These are phyloP conservation scores for Isotomurus palustris DNA, from an alignment of 2,888 invertebrate genomes.

Conservation along the genomic window DNA sequence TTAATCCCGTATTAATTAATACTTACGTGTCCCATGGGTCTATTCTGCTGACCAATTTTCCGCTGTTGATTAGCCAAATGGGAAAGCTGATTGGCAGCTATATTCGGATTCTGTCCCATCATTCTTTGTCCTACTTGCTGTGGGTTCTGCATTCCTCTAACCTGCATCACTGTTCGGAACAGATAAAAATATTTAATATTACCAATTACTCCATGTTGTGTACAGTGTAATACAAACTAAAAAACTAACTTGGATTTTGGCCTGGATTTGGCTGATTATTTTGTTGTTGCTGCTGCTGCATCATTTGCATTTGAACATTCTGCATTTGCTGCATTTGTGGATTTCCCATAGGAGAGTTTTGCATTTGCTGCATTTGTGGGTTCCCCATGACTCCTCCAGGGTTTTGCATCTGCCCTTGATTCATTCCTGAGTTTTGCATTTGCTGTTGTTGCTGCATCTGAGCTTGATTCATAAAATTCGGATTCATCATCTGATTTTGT, in stretches of 20 bases:
- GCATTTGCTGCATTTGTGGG: slow-evolving; percentile 22
- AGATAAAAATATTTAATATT: slow-evolving; percentile 7
- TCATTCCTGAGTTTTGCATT: slow-evolving; percentile 45
- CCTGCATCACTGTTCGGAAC: slow-evolving; percentile 25
- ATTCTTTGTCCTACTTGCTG: slow-evolving; percentile 32
- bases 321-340: slow-evolving; percentile 24
- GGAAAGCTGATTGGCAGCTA: slow-evolving; percentile 26
- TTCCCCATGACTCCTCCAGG: slow-evolving; percentile 23
- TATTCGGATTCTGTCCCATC: slow-evolving; percentile 23
- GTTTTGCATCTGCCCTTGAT: slow-evolving; percentile 20
- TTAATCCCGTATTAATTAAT: too few species aligned
- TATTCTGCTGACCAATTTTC: slow-evolving; percentile 37
- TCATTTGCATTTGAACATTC: slow-evolving; percentile 26
- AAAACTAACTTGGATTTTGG: slow-evolving; percentile 21
- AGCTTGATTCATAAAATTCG: slow-evolving; percentile 24
- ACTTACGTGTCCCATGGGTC: too few species aligned
- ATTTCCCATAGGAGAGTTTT: slow-evolving; percentile 26
- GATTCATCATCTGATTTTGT: slow-evolving; percentile 26
- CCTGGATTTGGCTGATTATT: slow-evolving; percentile 26
- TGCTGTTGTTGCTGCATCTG: slow-evolving; percentile 48
- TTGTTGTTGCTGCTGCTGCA: slow-evolving; percentile 36
- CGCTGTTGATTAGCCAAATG: slow-evolving; percentile 32
- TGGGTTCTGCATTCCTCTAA: slow-evolving; percentile 17
- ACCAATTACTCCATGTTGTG: slow-evolving; percentile 1
- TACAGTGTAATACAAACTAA: not conserved